phyloP scores from a whole-genome alignment of 2,113 vertebrate species.

The Vicugna pacos region DNA sequence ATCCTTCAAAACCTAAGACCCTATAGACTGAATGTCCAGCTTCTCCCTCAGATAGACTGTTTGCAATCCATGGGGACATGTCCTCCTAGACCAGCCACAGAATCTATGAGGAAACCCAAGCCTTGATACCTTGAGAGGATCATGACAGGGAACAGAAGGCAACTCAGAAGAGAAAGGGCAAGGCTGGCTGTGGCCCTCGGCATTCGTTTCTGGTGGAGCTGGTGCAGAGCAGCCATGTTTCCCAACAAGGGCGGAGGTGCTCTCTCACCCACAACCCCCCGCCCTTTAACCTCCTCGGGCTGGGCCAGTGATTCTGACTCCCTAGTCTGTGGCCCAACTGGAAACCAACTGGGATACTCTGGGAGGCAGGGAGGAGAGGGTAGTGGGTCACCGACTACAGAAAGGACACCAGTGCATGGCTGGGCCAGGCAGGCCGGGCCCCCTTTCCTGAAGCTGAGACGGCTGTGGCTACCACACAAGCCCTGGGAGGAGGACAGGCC shows the following conservation, averaged over 20 bases:
- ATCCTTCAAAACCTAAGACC: background rate
- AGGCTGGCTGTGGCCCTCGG: accelerated
- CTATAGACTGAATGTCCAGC: background rate
- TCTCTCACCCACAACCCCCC: background rate
- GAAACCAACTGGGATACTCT: background rate
- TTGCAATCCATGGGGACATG: too few relatives aligned
- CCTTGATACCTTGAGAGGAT: background rate
- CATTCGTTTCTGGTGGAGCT: background rate
- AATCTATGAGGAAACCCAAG: background rate
- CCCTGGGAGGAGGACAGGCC: background rate
- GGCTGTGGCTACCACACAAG: accelerated
- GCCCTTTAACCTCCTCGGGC: background rate
- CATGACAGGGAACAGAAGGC: background rate
- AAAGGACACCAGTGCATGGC: accelerated
- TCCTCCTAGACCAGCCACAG: background rate
- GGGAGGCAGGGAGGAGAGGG: background rate
- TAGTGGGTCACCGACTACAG: background rate
- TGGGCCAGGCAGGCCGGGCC: background rate
- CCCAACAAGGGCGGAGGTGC: background rate
- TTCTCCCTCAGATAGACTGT: background rate
- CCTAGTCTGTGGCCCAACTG: too few relatives aligned
- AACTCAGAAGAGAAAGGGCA: background rate
- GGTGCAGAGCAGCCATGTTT: background rate
- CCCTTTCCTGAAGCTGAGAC: background rate
- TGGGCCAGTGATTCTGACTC: background rate